phyloP scores from a whole-genome alignment of 2,113 vertebrate genomes.

The Lynx canadensis region DNA sequence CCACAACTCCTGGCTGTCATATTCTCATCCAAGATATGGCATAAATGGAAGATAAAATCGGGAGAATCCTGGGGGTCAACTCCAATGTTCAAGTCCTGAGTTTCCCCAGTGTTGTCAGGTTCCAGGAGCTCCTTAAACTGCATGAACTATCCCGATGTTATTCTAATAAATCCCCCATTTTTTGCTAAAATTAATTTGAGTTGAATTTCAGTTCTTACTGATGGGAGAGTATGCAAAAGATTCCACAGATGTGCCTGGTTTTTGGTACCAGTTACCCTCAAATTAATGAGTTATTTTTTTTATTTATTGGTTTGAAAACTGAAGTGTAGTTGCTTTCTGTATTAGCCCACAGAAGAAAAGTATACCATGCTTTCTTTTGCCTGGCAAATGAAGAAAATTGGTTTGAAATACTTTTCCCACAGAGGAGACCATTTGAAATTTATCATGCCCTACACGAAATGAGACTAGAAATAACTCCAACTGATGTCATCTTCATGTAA shows the following conservation, averaged over 20 bases:
- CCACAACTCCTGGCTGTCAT: no score
- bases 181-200: neutral
- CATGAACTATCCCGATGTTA: neutral
- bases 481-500: neutral
- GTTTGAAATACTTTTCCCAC: constrained; percentile 17
- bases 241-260: neutral
- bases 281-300: neutral
- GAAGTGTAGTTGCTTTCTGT: neutral
- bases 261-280: neutral
- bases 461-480: constrained; percentile 20
- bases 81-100: neutral
- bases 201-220: neutral
- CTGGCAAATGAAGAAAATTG: neutral
- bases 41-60: neutral
- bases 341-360: neutral
- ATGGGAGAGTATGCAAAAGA: neutral
- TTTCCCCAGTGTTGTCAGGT: neutral
- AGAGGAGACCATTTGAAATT: neutral
- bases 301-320: neutral
- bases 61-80: neutral
- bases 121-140: neutral
- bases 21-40: neutral
- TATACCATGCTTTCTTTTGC: neutral
- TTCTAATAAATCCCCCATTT: neutral
- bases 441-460: neutral